Conservation (phyloP, 2,113 vertebrate genomes). For the Scolopax mira region DNA sequence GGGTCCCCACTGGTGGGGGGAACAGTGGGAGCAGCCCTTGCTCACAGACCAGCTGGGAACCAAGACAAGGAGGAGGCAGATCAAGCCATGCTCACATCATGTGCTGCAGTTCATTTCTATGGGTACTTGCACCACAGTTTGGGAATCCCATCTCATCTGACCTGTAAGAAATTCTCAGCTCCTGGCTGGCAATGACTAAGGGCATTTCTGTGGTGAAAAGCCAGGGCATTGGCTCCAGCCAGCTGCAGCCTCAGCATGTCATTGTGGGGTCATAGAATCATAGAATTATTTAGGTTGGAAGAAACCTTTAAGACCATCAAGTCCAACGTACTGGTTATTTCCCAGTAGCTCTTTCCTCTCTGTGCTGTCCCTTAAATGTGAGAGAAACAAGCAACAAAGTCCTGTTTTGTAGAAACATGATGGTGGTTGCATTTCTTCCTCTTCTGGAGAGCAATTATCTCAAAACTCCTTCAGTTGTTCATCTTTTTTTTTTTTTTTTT, state of each 20-base stretch:
- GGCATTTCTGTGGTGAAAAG: background rate
- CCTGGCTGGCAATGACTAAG: rapidly evolving
- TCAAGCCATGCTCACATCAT: rapidly evolving
- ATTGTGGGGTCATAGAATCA: background rate
- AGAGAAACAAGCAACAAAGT: background rate
- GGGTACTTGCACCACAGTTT: background rate
- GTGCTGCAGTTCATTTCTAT: background rate
- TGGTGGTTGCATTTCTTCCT: background rate
- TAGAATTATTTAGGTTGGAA: background rate
- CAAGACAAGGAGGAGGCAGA: background rate
- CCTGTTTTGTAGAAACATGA: background rate
- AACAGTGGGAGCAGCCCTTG: rapidly evolving
- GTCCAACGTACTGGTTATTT: background rate
- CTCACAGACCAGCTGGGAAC: rapidly evolving
- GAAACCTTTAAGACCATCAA: background rate
- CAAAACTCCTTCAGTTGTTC: background rate
- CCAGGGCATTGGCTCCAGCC: background rate
- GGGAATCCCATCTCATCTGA: background rate
- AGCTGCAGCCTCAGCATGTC: background rate
- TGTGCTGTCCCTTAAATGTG: background rate
- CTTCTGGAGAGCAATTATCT: background rate
- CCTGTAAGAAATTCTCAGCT: background rate
- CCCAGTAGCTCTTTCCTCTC: background rate
- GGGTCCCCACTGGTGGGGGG: background rate
- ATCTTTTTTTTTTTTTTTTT: background rate